phyloP scores from a whole-genome alignment of 2,113 vertebrate genomes.

The Mormyrus iriodes region DNA sequence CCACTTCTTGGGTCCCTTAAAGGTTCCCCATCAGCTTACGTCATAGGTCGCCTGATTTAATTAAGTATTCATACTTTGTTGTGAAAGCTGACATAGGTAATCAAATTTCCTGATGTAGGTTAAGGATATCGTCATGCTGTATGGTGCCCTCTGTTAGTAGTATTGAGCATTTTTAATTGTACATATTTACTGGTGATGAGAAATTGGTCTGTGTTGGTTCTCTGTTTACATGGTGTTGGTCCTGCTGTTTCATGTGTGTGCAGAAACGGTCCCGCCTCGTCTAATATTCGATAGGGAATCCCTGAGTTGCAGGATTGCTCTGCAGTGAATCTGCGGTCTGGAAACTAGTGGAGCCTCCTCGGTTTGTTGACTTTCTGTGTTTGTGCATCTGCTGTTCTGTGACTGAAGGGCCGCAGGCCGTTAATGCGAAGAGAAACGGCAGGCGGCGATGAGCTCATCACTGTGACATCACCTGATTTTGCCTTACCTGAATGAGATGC shows the following conservation, averaged over 20 bases:
- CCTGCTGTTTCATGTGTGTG: background rate
- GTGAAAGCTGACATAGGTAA: background rate
- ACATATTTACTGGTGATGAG: background rate
- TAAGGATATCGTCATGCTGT: background rate
- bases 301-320: background rate
- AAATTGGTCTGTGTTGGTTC: background rate
- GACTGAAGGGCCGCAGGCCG: background rate
- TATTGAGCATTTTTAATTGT: background rate
- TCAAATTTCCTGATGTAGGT: background rate
- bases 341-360: background rate
- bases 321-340: background rate
- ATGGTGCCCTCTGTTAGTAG: background rate
- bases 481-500: conserved; percentile 68
- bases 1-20: background rate
- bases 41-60: background rate
- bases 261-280: background rate
- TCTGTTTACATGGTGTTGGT: background rate
- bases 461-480: conserved; percentile 76
- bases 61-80: background rate
- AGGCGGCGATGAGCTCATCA: conserved; percentile 58
- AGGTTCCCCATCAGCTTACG: background rate
- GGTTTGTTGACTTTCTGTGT: background rate
- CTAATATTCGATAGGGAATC: background rate
- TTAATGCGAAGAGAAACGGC: background rate
- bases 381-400: background rate